Evolutionary conservation across 2,797 vertebrate genomes (phyloP).

Genomic region (Lophotriccus pileatus): DNA sequence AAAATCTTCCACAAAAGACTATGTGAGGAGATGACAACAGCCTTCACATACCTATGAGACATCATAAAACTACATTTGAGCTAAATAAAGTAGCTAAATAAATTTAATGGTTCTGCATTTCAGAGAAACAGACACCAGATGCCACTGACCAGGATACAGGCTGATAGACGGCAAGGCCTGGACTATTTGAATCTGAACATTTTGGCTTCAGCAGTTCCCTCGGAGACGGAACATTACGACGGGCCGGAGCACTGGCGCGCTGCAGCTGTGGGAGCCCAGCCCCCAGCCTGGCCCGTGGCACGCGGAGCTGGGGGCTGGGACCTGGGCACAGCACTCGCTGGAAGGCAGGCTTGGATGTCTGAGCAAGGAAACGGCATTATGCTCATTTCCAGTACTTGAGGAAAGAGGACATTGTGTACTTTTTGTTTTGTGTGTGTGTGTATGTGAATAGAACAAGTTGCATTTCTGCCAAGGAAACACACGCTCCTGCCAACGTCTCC

Average conservation of each 20-base stretch:
- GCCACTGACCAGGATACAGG: neutral
- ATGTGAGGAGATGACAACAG: neutral
- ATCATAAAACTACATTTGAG: neutral
- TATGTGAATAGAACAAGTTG: neutral
- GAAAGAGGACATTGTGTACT: slow-evolving; percentile 9
- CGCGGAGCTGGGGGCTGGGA: accelerated
- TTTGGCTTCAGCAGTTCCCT: neutral
- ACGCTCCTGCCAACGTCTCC: neutral
- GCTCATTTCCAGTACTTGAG: neutral
- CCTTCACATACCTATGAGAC: neutral
- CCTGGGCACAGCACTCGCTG: accelerated
- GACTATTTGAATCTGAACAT: neutral
- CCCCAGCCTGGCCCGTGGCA: neutral
- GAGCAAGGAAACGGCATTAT: neutral
- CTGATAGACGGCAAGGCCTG: neutral
- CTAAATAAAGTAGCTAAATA: neutral
- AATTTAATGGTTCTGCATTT: neutral
- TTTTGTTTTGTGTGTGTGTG: neutral
- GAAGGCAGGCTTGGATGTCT: neutral
- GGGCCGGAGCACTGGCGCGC: accelerated
- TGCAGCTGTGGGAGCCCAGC: neutral
- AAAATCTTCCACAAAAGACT: neutral
- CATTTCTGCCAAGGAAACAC: slow-evolving; percentile 19
- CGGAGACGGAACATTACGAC: accelerated
- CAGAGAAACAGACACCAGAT: neutral